Conservation (phyloP, 2,113 vertebrate genomes). For the Motacilla tschutschensis region DNA sequence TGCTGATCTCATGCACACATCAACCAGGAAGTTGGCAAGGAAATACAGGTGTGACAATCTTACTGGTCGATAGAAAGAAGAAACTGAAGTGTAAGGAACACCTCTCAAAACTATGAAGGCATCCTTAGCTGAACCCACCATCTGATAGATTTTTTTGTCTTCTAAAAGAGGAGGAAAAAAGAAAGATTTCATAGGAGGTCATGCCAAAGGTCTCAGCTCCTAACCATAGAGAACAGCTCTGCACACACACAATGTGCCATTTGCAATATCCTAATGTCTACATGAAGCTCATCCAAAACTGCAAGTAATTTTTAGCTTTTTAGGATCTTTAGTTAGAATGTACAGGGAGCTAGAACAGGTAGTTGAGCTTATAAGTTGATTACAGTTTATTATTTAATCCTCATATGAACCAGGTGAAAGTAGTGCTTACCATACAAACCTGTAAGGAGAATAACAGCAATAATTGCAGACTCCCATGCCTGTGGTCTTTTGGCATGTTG, state of each 20-base stretch:
- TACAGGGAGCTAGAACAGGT: not conserved
- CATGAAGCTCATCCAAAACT: not conserved
- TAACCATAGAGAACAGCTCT: not conserved
- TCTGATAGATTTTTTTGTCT: not conserved
- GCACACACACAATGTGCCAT: not conserved
- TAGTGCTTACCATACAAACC: not conserved
- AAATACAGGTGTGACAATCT: constrained; percentile 4
- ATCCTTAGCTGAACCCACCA: not conserved
- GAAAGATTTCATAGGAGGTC: not conserved
- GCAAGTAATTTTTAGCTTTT: not conserved
- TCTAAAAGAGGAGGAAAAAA: not conserved
- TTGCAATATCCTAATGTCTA: not conserved
- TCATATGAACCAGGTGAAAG: not conserved
- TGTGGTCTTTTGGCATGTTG: not conserved
- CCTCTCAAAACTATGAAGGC: not conserved
- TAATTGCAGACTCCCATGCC: not conserved
- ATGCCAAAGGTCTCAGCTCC: not conserved
- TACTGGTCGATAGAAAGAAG: not conserved
- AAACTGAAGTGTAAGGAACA: not conserved
- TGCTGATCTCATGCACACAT: not conserved
- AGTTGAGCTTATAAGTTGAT: not conserved
- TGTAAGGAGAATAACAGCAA: not conserved
- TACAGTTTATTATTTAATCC: not conserved
- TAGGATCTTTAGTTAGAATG: not conserved
- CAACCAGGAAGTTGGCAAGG: not conserved